phyloP scores from a whole-genome alignment of 1,140 invertebrate species.

The Sesamia nonagrioides region DNA sequence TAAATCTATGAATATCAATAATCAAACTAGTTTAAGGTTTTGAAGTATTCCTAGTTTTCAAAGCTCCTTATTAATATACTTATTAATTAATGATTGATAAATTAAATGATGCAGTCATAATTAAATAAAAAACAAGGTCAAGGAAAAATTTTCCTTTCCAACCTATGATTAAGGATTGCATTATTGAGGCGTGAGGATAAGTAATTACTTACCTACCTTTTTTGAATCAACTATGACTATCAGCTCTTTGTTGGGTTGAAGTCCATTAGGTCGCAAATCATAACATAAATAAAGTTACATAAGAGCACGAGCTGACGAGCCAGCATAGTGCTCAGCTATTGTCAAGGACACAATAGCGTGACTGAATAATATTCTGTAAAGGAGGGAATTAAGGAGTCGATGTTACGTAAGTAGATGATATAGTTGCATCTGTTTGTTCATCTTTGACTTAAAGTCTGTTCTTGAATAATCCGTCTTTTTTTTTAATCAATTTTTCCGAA shows the following conservation, averaged over 20 bases:
- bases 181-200: background rate
- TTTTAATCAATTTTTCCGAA: background rate
- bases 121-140: background rate
- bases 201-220: background rate
- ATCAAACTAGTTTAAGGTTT: background rate
- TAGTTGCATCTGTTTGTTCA: background rate
- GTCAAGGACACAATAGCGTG: background rate
- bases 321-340: background rate
- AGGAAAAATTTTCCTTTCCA: background rate
- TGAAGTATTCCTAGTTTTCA: background rate
- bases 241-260: background rate
- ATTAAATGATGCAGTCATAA: too few species aligned
- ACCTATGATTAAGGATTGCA: background rate
- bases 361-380: too few species aligned
- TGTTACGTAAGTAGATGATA: too few species aligned
- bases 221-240: background rate
- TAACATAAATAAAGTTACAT: background rate
- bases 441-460: too few species aligned
- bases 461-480: background rate
- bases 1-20: background rate
- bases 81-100: background rate
- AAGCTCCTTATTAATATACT: background rate
- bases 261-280: conserved; percentile 1
- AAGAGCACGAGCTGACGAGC: background rate
- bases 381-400: too few species aligned